These are phyloP conservation scores for Psilopogon haemacephalus DNA, from an alignment of 2,113 vertebrate genomes.

Conservation along the genomic window DNA sequence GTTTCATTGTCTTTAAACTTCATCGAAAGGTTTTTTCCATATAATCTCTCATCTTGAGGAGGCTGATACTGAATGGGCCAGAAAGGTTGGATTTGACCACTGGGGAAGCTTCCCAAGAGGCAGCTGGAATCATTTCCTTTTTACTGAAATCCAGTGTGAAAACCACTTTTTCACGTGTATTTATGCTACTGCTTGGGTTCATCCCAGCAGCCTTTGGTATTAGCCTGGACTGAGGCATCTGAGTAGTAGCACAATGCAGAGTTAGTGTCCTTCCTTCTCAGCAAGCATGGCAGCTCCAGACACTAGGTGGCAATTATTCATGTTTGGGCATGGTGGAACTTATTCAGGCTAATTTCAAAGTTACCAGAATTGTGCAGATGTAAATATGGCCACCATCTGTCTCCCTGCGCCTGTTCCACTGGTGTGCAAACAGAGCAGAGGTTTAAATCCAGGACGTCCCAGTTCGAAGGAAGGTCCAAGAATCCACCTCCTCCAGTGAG, in stretches of 20 bases:
- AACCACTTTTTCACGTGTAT: neutral
- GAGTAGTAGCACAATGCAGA: neutral
- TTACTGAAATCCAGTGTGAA: neutral
- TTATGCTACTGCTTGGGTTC: neutral
- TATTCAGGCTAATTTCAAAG: neutral
- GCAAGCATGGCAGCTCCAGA: neutral
- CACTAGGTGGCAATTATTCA: neutral
- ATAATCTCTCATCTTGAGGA: neutral
- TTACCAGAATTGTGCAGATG: neutral
- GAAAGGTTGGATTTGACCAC: neutral
- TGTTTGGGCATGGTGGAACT: neutral
- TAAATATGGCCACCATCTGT: neutral
- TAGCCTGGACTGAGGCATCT: neutral
- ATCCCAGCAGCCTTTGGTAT: neutral
- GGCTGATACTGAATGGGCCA: neutral
- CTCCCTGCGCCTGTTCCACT: neutral
- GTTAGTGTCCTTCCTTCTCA: neutral
- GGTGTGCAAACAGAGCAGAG: neutral
- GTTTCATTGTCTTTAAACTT: neutral
- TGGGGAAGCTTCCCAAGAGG: neutral
- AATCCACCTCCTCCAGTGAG: neutral
- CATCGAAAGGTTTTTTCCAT: neutral
- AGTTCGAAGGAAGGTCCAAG: neutral
- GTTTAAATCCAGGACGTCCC: fast-evolving
- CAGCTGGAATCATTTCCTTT: neutral